These are phyloP conservation scores for Strix aluco DNA, from an alignment of 2,113 vertebrate genomes.

Conservation along the genomic window DNA sequence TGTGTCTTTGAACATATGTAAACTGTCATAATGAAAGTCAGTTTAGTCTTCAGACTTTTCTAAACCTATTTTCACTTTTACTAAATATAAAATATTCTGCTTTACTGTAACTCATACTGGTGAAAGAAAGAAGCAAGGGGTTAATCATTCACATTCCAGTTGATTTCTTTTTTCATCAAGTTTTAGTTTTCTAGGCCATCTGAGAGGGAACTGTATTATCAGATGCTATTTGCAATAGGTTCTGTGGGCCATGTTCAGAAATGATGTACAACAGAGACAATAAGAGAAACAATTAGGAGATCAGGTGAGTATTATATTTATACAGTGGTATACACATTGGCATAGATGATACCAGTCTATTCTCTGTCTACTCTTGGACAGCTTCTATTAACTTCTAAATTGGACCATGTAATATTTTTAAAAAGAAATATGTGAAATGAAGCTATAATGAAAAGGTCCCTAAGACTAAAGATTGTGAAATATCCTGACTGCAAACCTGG, in stretches of 20 bases:
- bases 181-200: neutral
- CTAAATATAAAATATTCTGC: neutral
- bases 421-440: neutral
- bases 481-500: neutral
- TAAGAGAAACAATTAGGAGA: neutral
- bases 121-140: neutral
- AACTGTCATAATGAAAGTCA: neutral
- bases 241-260: neutral
- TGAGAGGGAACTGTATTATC: neutral
- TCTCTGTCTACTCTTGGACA: neutral
- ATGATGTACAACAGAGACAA: neutral
- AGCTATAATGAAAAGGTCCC: neutral
- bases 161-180: neutral
- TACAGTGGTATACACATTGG: neutral
- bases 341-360: neutral
- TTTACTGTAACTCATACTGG: neutral
- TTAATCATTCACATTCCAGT: neutral
- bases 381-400: neutral
- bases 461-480: neutral
- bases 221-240: neutral
- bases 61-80: neutral
- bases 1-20: fast-evolving
- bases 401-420: neutral
- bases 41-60: neutral
- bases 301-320: neutral